Percentiles rank a stretch among this genome's conserved stretches.
Evolutionary conservation across 2,888 invertebrate genomes (phyloP).

Genomic region (Eupeodes latifasciatus): DNA sequence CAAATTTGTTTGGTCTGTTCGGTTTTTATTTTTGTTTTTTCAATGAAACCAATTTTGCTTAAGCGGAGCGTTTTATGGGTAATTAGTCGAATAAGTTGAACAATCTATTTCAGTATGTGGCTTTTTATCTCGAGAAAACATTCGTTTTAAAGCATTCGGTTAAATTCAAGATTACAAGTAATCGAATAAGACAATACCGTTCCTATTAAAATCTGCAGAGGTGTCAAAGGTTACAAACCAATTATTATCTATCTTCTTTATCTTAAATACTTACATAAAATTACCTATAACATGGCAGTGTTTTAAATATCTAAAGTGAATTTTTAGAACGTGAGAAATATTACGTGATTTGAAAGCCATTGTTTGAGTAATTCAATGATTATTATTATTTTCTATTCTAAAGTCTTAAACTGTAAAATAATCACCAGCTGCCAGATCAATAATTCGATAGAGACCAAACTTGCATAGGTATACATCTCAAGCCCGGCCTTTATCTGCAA

Average conservation of each 20-base stretch:
- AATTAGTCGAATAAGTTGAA: too few species aligned
- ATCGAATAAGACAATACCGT: too few species aligned
- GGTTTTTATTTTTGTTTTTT: too few species aligned
- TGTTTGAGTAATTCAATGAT: constrained; percentile 46
- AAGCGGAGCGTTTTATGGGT: too few species aligned
- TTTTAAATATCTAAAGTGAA: not conserved
- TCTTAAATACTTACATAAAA: not conserved
- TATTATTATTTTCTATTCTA: not conserved
- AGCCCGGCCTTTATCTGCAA: not conserved
- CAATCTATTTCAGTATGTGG: too few species aligned
- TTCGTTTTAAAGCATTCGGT: too few species aligned
- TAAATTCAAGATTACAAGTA: too few species aligned
- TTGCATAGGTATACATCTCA: constrained; percentile 27
- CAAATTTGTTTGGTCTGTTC: too few species aligned
- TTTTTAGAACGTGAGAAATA: constrained; percentile 70
- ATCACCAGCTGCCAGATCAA: constrained; percentile 66
- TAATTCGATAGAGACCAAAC: constrained; percentile 49
- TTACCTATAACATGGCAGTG: not conserved
- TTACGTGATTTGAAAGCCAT: constrained; percentile 46
- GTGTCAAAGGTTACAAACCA: not conserved
- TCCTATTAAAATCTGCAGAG: too few species aligned
- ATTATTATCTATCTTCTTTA: not conserved
- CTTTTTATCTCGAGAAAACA: too few species aligned
- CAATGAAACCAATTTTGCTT: too few species aligned
- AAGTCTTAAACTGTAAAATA: constrained; percentile 9